Percentiles rank a stretch among this genome's conserved stretches.
Conservation (phyloP, 53 echinoderm and acorn worm genomes). For the Holothuria scabra region DNA sequence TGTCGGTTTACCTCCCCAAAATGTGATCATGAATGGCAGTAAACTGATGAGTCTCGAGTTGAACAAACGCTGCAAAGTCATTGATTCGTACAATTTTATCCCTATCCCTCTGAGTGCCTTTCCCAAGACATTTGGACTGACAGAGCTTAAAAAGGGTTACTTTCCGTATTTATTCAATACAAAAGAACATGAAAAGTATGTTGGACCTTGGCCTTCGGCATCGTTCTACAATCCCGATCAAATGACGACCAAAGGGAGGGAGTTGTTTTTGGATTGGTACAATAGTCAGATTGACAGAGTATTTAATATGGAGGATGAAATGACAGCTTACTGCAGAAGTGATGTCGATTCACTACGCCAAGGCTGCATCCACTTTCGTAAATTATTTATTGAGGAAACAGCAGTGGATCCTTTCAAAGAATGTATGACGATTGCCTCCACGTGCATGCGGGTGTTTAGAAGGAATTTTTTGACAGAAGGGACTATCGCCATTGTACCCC, state of each 20-base stretch:
- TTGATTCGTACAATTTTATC: slow-evolving; percentile 53
- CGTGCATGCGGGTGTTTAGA: slow-evolving; percentile 41
- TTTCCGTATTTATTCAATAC: slow-evolving; percentile 18
- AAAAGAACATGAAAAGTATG: not conserved
- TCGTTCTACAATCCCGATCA: not conserved
- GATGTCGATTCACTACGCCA: slow-evolving; percentile 49
- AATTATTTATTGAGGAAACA: slow-evolving; percentile 18
- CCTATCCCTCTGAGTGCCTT: slow-evolving; percentile 11
- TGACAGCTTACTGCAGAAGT: slow-evolving; percentile 33
- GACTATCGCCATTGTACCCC: no score
- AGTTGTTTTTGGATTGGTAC: not conserved
- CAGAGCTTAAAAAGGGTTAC: slow-evolving; percentile 6
- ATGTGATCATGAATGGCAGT: slow-evolving; percentile 20
- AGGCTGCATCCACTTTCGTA: slow-evolving; percentile 39
- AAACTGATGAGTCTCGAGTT: slow-evolving; percentile 49
- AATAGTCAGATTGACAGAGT: not conserved
- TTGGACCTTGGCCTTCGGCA: not conserved
- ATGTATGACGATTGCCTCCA: slow-evolving; percentile 64
- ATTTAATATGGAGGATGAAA: slow-evolving; percentile 11
- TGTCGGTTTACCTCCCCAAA: slow-evolving; percentile 13
- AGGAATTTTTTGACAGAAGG: not conserved
- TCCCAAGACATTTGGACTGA: slow-evolving; percentile 17
- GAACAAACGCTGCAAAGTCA: not conserved
- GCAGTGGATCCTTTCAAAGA: slow-evolving; percentile 66
- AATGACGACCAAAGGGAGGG: not conserved